Conservation (phyloP, 64 coral and sea anemone genomes). For the Montipora sp. region DNA sequence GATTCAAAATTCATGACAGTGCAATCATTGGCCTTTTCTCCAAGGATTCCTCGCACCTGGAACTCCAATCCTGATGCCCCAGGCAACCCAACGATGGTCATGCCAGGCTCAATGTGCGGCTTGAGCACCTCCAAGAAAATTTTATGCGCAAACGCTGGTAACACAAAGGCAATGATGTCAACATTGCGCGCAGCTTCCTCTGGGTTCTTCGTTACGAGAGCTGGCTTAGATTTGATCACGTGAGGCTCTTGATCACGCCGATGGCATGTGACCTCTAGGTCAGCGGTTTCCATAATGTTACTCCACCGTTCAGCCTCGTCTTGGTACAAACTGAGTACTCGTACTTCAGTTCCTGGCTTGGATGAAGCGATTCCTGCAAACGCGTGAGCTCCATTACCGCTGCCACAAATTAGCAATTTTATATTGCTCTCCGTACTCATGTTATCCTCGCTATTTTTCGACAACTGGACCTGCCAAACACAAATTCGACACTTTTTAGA, state of each 20-base stretch:
- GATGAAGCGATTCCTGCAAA: constrained; percentile 70
- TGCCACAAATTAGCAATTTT: constrained; percentile 66
- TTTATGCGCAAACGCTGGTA: constrained; percentile 64
- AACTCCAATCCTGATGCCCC: constrained; percentile 72
- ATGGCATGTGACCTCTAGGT: constrained; percentile 24
- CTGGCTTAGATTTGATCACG: constrained; percentile 55
- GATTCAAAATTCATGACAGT: constrained; percentile 76
- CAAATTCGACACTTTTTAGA: too few species aligned
- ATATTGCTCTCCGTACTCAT: background rate
- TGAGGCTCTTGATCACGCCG: constrained; percentile 15
- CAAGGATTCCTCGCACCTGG: constrained; percentile 61
- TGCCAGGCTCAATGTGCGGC: constrained; percentile 64
- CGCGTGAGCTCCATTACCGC: constrained; percentile 68
- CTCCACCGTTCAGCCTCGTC: constrained; percentile 71
- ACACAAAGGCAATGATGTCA: constrained; percentile 50
- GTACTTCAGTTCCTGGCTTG: constrained; percentile 51
- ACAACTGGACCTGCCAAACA: too few species aligned
- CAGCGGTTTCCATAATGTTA: constrained; percentile 17
- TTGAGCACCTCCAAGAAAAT: constrained; percentile 53
- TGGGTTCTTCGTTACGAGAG: constrained; percentile 71
- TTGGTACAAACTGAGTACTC: constrained; percentile 68
- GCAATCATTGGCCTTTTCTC: constrained; percentile 47
- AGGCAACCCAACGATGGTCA: constrained; percentile 73
- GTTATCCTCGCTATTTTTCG: background rate
- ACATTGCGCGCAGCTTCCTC: constrained; percentile 46